Evolutionary conservation across 1,140 invertebrate species (phyloP).

Genomic region (Zaprionus nigranus): DNA sequence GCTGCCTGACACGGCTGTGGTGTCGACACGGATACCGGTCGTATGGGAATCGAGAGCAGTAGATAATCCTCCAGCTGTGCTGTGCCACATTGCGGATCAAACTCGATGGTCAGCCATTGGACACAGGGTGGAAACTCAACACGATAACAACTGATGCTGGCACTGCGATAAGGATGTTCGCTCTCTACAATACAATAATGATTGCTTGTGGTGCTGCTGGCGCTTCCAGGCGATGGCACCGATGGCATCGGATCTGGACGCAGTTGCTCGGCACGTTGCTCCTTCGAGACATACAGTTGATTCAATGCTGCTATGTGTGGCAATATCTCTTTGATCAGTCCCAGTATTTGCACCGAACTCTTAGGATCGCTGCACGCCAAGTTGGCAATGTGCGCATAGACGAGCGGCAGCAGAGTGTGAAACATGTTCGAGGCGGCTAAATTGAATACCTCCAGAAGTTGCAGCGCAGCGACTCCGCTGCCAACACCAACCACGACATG

Average conservation of each 20-base stretch:
- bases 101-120: conserved; percentile 96
- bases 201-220: conserved; percentile 88
- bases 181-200: conserved; percentile 97
- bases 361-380: conserved; percentile 92
- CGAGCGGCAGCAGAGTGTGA: conserved; percentile 90
- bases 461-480: conserved; percentile 53
- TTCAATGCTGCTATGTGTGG: conserved; percentile 95
- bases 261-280: conserved; percentile 65
- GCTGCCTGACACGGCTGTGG: conserved; percentile 23
- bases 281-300: conserved; percentile 86
- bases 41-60: conserved; percentile 92
- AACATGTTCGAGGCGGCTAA: conserved; percentile 85
- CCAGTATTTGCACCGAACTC: conserved; percentile 96
- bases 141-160: conserved; percentile 94
- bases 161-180: conserved; percentile 98
- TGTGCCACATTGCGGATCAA: conserved; percentile 96
- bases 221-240: conserved; percentile 27
- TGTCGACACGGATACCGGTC: conserved; percentile 34
- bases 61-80: conserved; percentile 97
- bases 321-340: conserved; percentile 94
- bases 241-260: conserved; percentile 38
- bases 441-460: conserved; percentile 81
- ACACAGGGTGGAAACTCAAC: conserved; percentile 95
- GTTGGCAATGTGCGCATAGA: conserved; percentile 92
- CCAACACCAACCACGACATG: conserved; percentile 12